phyloP scores from a whole-genome alignment of 2,797 vertebrate genomes.

The Brotula barbata region DNA sequence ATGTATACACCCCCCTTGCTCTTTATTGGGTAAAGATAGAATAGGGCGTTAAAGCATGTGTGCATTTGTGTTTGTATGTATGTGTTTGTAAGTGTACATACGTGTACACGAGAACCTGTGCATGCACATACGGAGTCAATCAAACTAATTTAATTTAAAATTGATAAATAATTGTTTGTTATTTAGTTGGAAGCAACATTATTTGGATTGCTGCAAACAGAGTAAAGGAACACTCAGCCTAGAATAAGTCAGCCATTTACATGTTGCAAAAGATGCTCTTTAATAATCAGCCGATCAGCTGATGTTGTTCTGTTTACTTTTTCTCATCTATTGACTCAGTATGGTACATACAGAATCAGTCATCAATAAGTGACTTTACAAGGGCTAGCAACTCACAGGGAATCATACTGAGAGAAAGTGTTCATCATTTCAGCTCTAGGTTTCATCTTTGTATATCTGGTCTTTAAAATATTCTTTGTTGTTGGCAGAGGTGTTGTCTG shows the following conservation, averaged over 20 bases:
- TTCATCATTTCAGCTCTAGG: no score
- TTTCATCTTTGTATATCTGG: no score
- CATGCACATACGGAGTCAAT: slow-evolving; percentile 4
- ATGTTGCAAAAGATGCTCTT: slow-evolving; percentile 15
- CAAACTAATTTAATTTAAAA: neutral
- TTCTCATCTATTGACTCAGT: neutral
- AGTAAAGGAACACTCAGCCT: neutral
- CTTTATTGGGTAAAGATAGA: slow-evolving; percentile 42
- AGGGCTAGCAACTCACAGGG: neutral
- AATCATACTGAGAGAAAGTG: no score
- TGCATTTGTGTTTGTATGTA: slow-evolving; percentile 11
- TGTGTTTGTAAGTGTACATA: neutral
- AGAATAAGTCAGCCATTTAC: slow-evolving; percentile 15
- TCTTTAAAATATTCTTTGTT: no score
- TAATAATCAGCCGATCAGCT: slow-evolving; percentile 35
- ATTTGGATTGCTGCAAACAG: neutral
- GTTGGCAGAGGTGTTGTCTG: no score
- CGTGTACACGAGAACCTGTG: neutral
- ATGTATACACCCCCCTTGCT: slow-evolving; percentile 26
- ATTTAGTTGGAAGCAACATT: no score
- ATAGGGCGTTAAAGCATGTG: slow-evolving; percentile 3
- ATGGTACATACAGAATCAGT: neutral
- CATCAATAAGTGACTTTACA: slow-evolving; percentile 50
- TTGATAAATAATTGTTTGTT: no score
- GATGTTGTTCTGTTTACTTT: neutral